phyloP scores from a whole-genome alignment of 2,113 vertebrate species.

The Myrmophylax atrothorax region DNA sequence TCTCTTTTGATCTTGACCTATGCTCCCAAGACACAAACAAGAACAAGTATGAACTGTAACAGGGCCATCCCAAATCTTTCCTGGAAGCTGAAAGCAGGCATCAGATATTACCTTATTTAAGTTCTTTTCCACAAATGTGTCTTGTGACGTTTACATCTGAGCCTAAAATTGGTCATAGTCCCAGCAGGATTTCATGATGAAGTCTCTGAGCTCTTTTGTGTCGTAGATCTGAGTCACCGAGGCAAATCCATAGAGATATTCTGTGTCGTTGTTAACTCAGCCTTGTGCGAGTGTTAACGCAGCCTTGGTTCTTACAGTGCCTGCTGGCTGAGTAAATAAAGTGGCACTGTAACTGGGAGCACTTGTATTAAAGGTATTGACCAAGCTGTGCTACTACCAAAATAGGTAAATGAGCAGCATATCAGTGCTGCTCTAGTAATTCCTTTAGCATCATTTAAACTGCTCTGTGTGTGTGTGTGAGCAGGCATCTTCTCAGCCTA shows the following conservation, averaged over 20 bases:
- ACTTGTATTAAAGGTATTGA: background rate
- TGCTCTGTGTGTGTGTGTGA: slow-evolving; percentile 76
- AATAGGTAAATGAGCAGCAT: background rate
- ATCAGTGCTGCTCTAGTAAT: background rate
- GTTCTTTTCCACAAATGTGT: background rate
- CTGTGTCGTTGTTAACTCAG: background rate
- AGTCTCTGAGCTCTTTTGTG: background rate
- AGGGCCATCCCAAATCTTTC: background rate
- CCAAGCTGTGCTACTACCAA: background rate
- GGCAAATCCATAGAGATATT: background rate
- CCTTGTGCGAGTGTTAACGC: background rate
- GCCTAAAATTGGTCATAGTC: background rate
- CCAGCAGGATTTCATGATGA: background rate
- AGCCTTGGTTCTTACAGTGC: background rate
- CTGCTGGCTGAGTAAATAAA: background rate
- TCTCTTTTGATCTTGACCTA: background rate
- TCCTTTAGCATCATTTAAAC: slow-evolving; percentile 37
- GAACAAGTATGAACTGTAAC: background rate
- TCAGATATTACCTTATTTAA: background rate
- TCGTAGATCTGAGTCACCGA: background rate
- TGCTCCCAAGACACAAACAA: background rate
- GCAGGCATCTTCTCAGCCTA: slow-evolving; percentile 97
- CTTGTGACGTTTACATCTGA: background rate
- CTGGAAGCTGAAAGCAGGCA: background rate
- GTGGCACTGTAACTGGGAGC: background rate